Percentiles rank a stretch among this genome's conserved stretches.
Evolutionary conservation across 2,113 vertebrate species (phyloP).

Genomic region (Haemorhous mexicanus): DNA sequence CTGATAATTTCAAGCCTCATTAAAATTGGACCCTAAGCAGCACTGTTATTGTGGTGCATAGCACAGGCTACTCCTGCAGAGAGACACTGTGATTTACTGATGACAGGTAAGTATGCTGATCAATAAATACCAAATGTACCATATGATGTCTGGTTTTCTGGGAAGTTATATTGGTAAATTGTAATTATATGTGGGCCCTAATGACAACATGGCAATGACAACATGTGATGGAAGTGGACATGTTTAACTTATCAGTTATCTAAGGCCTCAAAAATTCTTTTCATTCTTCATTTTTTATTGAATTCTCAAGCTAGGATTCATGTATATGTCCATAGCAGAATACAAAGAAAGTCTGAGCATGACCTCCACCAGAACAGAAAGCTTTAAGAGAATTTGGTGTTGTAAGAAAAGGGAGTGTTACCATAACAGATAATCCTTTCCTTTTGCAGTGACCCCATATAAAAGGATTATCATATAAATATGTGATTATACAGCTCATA

Average conservation of each 20-base stretch:
- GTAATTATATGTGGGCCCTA: background rate
- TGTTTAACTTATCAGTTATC: background rate
- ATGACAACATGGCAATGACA: background rate
- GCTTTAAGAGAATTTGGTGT: background rate
- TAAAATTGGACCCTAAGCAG: background rate
- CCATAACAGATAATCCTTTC: background rate
- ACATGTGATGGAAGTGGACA: background rate
- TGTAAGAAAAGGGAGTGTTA: background rate
- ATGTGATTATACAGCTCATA: background rate
- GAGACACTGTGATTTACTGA: background rate
- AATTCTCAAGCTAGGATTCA: background rate
- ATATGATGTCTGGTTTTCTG: background rate
- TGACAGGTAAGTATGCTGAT: background rate
- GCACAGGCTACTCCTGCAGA: background rate
- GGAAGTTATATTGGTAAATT: background rate
- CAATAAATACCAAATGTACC: background rate
- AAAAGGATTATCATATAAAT: background rate
- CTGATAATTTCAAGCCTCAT: background rate
- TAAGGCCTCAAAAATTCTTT: background rate
- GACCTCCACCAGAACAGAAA: background rate
- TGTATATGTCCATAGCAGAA: background rate
- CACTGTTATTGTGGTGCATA: background rate
- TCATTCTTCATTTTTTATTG: background rate
- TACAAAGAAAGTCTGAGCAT: background rate
- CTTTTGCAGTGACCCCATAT: background rate